A percentile compares a stretch with the other conserved stretches of the same genome.
phyloP scores from a whole-genome alignment of 2,797 vertebrate species.

The Sternarchorhynchus goeldii region DNA sequence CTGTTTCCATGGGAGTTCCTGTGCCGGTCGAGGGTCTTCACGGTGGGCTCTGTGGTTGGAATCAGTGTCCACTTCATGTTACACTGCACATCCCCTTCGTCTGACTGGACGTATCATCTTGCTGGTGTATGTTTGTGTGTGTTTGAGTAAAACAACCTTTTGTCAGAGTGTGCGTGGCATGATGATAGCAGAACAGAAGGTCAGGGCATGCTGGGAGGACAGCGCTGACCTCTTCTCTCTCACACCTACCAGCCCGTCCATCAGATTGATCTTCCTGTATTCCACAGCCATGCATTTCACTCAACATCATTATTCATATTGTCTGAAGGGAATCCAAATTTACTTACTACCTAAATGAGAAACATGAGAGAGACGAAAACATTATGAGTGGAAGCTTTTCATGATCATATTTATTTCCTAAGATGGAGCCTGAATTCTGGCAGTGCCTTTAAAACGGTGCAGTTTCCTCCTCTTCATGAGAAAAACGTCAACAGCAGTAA shows the following conservation, averaged over 20 bases:
- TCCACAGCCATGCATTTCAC: background rate
- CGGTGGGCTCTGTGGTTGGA: background rate
- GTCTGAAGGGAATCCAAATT: slow-evolving; percentile 48
- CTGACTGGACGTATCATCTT: background rate
- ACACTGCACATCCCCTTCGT: slow-evolving; percentile 19
- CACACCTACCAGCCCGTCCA: background rate
- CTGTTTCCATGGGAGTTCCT: too few species aligned
- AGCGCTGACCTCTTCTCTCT: background rate
- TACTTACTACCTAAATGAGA: slow-evolving; percentile 58
- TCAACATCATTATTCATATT: slow-evolving; percentile 37
- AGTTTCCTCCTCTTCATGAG: slow-evolving; percentile 50
- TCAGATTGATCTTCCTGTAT: slow-evolving; percentile 7
- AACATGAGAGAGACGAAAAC: slow-evolving; percentile 27
- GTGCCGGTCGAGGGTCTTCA: too few species aligned
- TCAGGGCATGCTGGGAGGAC: too few species aligned
- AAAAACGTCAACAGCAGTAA: slow-evolving; percentile 28
- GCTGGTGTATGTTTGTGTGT: background rate
- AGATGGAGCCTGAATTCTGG: slow-evolving; percentile 68
- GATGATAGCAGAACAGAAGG: too few species aligned
- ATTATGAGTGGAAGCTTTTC: slow-evolving; percentile 52
- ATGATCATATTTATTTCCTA: slow-evolving; percentile 63
- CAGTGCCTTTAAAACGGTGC: slow-evolving; percentile 74
- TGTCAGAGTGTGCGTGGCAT: background rate
- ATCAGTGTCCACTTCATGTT: slow-evolving; percentile 27
- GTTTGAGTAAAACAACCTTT: background rate